Evolutionary conservation across 1,140 invertebrate species (phyloP).

Genomic region (Pantala flavescens): DNA sequence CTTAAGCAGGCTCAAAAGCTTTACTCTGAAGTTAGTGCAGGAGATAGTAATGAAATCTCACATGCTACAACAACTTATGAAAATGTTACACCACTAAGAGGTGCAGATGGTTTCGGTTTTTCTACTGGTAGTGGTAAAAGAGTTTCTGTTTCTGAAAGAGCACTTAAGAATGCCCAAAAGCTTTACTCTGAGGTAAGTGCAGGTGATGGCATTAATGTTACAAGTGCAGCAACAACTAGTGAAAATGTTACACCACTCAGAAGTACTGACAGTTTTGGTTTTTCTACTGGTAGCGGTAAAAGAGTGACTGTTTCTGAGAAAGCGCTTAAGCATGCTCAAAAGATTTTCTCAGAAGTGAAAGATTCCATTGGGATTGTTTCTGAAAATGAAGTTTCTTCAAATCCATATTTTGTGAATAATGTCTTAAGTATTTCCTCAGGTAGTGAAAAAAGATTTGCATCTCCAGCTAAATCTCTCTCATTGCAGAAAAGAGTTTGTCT

Average conservation of each 20-base stretch:
- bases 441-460: too few relatives aligned
- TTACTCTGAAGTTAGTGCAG: constrained; percentile 25
- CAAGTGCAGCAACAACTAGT: too few relatives aligned
- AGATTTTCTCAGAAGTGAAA: constrained; percentile 18
- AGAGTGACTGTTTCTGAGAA: constrained; percentile 24
- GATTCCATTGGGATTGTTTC: background rate
- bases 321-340: constrained; percentile 21
- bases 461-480: too few relatives aligned
- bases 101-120: constrained; percentile 21
- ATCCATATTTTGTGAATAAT: background rate
- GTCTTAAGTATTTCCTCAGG: too few relatives aligned
- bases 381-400: background rate
- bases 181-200: constrained; percentile 15
- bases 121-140: constrained; percentile 25
- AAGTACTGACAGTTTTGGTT: constrained; percentile 14
- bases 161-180: constrained; percentile 13
- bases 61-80: background rate
- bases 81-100: constrained; percentile 16
- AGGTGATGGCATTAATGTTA: too few relatives aligned
- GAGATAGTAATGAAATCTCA: background rate
- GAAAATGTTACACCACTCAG: too few relatives aligned
- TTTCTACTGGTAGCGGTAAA: constrained; percentile 28
- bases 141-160: background rate
- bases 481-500: too few relatives aligned
- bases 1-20: constrained; percentile 25